Percentiles rank a stretch among this genome's conserved stretches.
Conservation (phyloP, 2,888 invertebrate genomes). For the Zaprionus obscuricornis region DNA sequence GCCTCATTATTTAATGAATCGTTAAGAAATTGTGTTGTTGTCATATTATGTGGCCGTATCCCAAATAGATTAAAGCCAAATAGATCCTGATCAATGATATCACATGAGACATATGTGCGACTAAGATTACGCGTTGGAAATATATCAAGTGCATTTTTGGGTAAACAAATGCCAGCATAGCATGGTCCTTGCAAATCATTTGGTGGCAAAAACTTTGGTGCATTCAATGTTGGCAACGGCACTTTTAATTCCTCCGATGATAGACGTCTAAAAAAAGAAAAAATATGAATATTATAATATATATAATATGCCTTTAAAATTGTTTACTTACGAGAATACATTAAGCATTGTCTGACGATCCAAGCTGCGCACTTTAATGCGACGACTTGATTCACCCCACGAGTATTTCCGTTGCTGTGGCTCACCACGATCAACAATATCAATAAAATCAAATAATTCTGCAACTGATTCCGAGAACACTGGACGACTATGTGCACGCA, state of each 20-base stretch:
- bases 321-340: conserved; percentile 79
- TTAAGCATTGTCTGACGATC: conserved; percentile 80
- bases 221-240: conserved; percentile 77
- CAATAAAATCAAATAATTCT: conserved; percentile 84
- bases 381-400: conserved; percentile 79
- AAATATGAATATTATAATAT: too few relatives aligned
- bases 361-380: conserved; percentile 81
- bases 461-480: conserved; percentile 87
- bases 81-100: conserved; percentile 82
- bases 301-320: too few relatives aligned
- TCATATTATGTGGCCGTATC: conserved; percentile 77
- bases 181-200: conserved; percentile 82
- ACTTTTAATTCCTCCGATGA: conserved; percentile 80
- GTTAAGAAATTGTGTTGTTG: conserved; percentile 68
- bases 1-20: conserved; percentile 81
- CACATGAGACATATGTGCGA: conserved; percentile 83
- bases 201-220: conserved; percentile 81
- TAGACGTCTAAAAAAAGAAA: conserved; percentile 55
- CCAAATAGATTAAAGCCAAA: conserved; percentile 78
- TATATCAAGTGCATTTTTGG: conserved; percentile 82
- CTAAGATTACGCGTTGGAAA: conserved; percentile 81
- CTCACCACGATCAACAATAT: conserved; percentile 68
- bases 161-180: conserved; percentile 83
- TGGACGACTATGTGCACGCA: conserved; percentile 88
- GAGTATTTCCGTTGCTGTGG: conserved; percentile 76